Evolutionary conservation across 2,113 vertebrate species (phyloP), one percentile per base, ranked within the genome.

Genomic region (Elephantulus edwardii): DNA sequence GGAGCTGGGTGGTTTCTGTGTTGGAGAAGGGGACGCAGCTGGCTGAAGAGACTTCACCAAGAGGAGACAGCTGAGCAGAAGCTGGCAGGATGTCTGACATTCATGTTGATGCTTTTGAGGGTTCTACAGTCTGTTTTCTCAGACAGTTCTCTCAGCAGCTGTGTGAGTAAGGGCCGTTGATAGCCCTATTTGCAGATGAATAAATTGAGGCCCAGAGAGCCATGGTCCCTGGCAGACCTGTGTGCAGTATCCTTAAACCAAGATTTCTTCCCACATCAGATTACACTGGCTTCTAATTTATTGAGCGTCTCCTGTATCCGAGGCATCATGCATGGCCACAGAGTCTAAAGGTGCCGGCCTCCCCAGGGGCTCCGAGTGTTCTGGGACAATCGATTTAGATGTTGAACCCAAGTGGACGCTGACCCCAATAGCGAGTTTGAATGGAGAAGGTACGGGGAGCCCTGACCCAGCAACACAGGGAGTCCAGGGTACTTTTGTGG

Each of bases 211-310:
- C 66, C 30, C 16, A 30, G 62, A 46, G 66, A 33, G 40, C 44
- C 3, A 0, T 30, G 50, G 44, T 42, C 14, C 4, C 0, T 42
- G 52, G 56, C 42, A 58, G 72, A 28, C 54, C 38, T 10, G 5
- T 30, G 33, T 71, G 44, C 52, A 64, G 16, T 83, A 16, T 35
- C 46, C 58, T 52, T 28, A 54, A 94, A n/a, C 62, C 33, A 44
- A 56, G 33, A 28, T 46, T n/a, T 42, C 30, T 33, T 46, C 68
- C 90, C 35, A 48, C 62, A 58, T 42, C 75, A 46, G 16, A 30
- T 76, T 17, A 86, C 71, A 52, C 83, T 77, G 48, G 68, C 83
- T 88, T 56, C 35, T 88, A 74, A 86, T 22, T 83, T 83, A 82
- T 5, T 81, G 83, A 92, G 71, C 26, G 38, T 44, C 76, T 92